A percentile compares a stretch with the other conserved stretches of the same genome.
Conservation (phyloP, 2,888 invertebrate species). For the Osedax fenrisi region DNA sequence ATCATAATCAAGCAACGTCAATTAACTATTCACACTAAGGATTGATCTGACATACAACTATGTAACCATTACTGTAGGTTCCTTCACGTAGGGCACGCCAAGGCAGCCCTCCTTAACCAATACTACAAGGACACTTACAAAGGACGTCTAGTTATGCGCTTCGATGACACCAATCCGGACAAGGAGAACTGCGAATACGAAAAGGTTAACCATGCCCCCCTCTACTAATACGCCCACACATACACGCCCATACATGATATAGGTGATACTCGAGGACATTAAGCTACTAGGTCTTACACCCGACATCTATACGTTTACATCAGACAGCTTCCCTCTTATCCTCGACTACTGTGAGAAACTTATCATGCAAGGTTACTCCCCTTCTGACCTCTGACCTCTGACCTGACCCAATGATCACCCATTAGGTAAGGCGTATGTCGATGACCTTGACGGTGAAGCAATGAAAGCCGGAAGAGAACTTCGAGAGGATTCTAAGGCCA, state of each 20-base stretch:
- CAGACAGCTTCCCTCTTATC: slow-evolving; percentile 88
- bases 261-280: slow-evolving; percentile 78
- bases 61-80: no score
- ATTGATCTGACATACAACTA: no score
- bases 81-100: slow-evolving; percentile 95
- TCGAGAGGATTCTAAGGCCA: slow-evolving; percentile 68
- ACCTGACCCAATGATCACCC: no score
- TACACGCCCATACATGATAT: background rate
- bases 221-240: background rate
- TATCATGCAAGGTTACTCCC: slow-evolving; percentile 55
- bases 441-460: slow-evolving; percentile 80
- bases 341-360: slow-evolving; percentile 73
- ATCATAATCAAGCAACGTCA: no score
- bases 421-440: slow-evolving; percentile 83
- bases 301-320: slow-evolving; percentile 83
- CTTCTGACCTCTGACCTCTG: no score
- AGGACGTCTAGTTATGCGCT: slow-evolving; percentile 89
- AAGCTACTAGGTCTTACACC: slow-evolving; percentile 79
- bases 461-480: slow-evolving; percentile 92
- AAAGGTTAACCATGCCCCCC: slow-evolving; percentile 57
- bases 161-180: slow-evolving; percentile 98
- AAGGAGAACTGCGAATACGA: slow-evolving; percentile 95
- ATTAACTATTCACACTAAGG: no score
- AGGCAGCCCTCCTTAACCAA: slow-evolving; percentile 92
- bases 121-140: slow-evolving; percentile 71